phyloP scores from a whole-genome alignment of 1,140 invertebrate species.

The Neomicropteryx cornuta region DNA sequence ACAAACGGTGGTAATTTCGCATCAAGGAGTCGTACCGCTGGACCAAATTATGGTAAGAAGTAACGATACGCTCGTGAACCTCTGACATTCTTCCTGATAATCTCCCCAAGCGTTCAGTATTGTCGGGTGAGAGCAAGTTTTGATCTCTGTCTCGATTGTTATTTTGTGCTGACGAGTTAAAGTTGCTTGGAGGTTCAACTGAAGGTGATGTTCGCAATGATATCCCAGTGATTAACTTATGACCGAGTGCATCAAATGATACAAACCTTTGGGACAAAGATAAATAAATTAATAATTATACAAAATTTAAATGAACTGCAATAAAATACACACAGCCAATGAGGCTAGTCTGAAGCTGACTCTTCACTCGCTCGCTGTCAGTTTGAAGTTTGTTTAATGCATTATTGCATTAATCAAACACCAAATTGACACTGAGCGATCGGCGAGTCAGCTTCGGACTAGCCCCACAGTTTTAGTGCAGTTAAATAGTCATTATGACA shows the following conservation, averaged over 20 bases:
- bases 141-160: slow-evolving; percentile 16
- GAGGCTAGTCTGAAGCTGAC: too few species aligned
- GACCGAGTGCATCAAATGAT: slow-evolving; percentile 71
- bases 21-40: slow-evolving; percentile 36
- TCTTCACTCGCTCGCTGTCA: too few species aligned
- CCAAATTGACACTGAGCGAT: too few species aligned
- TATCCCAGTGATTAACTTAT: slow-evolving; percentile 78
- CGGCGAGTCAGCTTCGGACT: too few species aligned
- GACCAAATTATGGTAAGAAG: slow-evolving; percentile 35
- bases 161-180: too few species aligned
- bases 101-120: slow-evolving; percentile 16
- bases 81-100: slow-evolving; percentile 18
- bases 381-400: too few species aligned
- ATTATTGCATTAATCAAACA: too few species aligned
- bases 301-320: slow-evolving; percentile 11
- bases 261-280: too few species aligned
- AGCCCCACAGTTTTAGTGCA: too few species aligned
- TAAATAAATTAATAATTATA: slow-evolving; percentile 24
- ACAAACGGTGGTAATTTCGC: slow-evolving; percentile 33
- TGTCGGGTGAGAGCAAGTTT: slow-evolving; percentile 12
- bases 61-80: slow-evolving; percentile 24
- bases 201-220: slow-evolving; percentile 33
- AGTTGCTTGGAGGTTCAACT: too few species aligned
- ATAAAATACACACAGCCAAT: too few species aligned
- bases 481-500: too few species aligned